These are phyloP conservation scores for Sorex araneus DNA, from an alignment of 2,113 vertebrate genomes.

Conservation along the genomic window DNA sequence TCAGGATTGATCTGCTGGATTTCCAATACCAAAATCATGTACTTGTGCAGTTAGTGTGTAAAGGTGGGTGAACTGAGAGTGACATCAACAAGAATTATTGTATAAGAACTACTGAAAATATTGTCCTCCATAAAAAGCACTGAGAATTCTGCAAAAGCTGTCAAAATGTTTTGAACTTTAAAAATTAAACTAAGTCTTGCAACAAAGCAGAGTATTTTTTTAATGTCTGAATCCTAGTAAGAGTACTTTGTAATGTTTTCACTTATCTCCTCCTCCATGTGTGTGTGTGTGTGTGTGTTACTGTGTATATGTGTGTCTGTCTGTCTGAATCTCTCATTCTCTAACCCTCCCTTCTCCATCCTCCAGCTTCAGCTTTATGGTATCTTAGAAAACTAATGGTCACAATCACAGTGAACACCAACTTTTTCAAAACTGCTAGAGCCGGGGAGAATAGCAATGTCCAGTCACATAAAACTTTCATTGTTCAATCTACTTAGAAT, in stretches of 20 bases:
- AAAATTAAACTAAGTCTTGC: slow-evolving; percentile 2
- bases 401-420: background rate
- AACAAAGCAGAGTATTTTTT: background rate
- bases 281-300: too few species aligned
- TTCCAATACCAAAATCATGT: background rate
- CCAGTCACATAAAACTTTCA: background rate
- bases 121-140: background rate
- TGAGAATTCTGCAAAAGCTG: background rate
- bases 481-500: background rate
- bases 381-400: background rate
- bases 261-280: too few species aligned
- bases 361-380: background rate
- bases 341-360: too few species aligned
- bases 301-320: too few species aligned
- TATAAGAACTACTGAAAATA: background rate
- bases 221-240: background rate
- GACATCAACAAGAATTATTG: background rate
- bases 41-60: background rate
- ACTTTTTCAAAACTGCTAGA: background rate
- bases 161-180: background rate
- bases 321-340: too few species aligned
- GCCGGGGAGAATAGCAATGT: background rate
- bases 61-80: background rate
- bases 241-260: background rate
- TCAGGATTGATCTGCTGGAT: background rate